Evolutionary conservation across 2,797 vertebrate genomes (phyloP).

Genomic region (Chelmon rostratus): DNA sequence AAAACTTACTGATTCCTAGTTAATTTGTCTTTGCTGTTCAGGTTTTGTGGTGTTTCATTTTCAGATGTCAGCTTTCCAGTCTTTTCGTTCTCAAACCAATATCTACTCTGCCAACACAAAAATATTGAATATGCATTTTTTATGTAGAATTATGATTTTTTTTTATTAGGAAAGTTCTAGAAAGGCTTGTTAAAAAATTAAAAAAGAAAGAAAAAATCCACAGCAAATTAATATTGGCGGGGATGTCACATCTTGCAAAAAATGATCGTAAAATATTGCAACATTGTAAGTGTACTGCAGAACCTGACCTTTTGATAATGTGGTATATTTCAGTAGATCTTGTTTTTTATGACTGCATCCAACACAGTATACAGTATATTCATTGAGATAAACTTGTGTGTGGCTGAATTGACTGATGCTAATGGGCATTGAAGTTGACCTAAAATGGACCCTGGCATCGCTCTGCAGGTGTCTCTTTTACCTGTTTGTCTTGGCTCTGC

Average conservation of each 20-base stretch:
- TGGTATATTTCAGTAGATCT: neutral
- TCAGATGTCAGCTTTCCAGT: neutral
- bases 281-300: too few relatives aligned
- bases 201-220: too few relatives aligned
- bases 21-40: too few relatives aligned
- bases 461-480: constrained; percentile 8
- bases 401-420: neutral
- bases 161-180: too few relatives aligned
- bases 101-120: neutral
- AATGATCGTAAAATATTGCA: too few relatives aligned
- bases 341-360: neutral
- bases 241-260: too few relatives aligned
- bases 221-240: too few relatives aligned
- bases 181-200: neutral
- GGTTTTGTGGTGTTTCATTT: neutral
- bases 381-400: neutral
- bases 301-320: neutral
- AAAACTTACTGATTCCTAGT: neutral
- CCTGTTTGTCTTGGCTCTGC: constrained; percentile 19
- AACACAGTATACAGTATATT: neutral
- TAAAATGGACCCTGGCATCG: constrained; percentile 11
- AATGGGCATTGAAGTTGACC: constrained; percentile 4
- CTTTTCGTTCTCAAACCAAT: neutral
- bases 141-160: too few relatives aligned
- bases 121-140: neutral